Percentiles rank a stretch among this genome's conserved stretches.
phyloP scores from a whole-genome alignment of 2,797 vertebrate genomes.

The Anabas testudineus region DNA sequence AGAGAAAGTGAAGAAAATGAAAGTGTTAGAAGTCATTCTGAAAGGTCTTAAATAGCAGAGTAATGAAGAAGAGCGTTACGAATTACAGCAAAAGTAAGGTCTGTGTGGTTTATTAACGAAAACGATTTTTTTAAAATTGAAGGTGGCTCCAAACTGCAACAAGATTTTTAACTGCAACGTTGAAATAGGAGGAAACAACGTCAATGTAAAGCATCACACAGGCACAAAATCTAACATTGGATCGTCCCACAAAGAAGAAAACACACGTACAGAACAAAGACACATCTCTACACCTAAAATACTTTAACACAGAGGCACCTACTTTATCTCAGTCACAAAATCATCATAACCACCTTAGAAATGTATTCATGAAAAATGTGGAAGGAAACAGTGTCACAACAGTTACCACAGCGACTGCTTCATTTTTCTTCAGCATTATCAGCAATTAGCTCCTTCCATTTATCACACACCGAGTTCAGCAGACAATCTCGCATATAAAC shows the following conservation, averaged over 20 bases:
- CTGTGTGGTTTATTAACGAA: background rate
- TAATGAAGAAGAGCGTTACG: background rate
- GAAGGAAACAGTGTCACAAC: slow-evolving; percentile 34
- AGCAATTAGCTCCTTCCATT: slow-evolving; percentile 65
- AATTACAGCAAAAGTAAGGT: background rate
- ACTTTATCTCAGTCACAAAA: slow-evolving; percentile 34
- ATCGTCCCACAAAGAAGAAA: slow-evolving; percentile 4
- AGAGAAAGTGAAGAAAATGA: no score
- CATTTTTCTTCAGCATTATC: slow-evolving; percentile 53
- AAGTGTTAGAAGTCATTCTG: no score
- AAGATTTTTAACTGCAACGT: background rate
- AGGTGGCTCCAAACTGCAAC: background rate
- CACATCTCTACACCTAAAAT: slow-evolving; percentile 20
- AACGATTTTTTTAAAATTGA: no score
- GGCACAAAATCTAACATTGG: background rate
- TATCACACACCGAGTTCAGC: slow-evolving; percentile 46
- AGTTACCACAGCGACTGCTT: slow-evolving; percentile 31
- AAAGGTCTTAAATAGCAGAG: background rate
- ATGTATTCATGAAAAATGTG: slow-evolving; percentile 49
- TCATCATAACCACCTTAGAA: slow-evolving; percentile 36
- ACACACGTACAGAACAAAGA: background rate
- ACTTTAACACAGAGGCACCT: slow-evolving; percentile 15
- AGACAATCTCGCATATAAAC: slow-evolving; percentile 52
- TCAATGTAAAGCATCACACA: background rate
- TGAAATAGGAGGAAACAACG: background rate